Evolutionary conservation across 2,113 vertebrate genomes (phyloP), one percentile per base, ranked within the genome.

Genomic region (Ornithorhynchus anatinus): DNA sequence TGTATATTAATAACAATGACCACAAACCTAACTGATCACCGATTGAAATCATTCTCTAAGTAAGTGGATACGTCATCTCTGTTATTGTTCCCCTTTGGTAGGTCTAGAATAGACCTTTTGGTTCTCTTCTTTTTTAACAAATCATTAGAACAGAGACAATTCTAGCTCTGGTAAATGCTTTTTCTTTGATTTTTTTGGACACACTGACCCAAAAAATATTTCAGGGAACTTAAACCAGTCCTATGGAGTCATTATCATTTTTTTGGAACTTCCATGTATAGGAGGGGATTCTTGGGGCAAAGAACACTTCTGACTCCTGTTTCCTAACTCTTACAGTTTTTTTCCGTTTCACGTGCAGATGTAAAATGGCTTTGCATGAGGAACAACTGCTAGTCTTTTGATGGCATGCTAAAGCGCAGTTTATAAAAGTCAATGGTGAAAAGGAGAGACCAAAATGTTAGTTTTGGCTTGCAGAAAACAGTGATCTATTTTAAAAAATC

Each of bases 311-410:
- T n/a, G n/a, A n/a, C n/a, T n/a, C n/a, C n/a, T n/a, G n/a, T n/a
- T n/a, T n/a, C n/a, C n/a, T n/a, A n/a, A n/a, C n/a, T n/a, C 53
- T 61, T 59, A n/a, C n/a, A 47, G 61, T 23, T 15, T 61, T 72
- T 77, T 77, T 57, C 72, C 48, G 73, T 81, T 44, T 75, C 63
- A 71, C 70, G 75, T 73, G 70, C 63, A 84, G 57, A 73, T 70
- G 84, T 77, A 37, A 56, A 75, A 10, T 85, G 69, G 58, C 83
- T 80, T 84, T 84, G 58, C 75, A 70, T 68, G 29, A 75, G 1
- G 33, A 80, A 68, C 70, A 60, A 72, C 59, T 69, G 74, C 59
- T 52, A 25, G 52, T 56, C 72, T n/a, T n/a, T n/a, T 80, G 70
- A 70, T 54, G 0, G 17, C 57, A 72, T 79, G 64, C 33, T 25